A percentile compares a stretch with the other conserved stretches of the same genome.
Conservation (phyloP, 2,113 vertebrate species). For the Abramis brama region DNA sequence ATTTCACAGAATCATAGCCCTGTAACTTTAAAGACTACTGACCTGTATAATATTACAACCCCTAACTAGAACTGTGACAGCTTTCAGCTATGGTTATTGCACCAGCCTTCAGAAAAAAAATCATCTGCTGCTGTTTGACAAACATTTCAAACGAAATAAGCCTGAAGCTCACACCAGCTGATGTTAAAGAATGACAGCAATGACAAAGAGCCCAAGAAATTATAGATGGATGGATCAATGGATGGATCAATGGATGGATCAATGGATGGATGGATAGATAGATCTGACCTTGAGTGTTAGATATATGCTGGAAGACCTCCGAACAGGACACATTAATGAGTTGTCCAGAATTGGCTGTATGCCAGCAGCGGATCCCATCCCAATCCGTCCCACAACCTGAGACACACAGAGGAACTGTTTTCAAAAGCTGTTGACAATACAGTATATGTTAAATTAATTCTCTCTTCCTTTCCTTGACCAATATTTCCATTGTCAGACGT, state of each 20-base stretch:
- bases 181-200: neutral
- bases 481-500: neutral
- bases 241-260: fast-evolving
- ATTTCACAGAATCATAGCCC: neutral
- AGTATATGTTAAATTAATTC: neutral
- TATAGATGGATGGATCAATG: neutral
- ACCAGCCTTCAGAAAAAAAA: neutral
- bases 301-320: constrained; percentile 75
- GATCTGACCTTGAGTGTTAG: constrained; percentile 73
- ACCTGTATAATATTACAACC: constrained; percentile 8
- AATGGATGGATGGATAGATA: neutral
- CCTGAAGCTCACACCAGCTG: neutral
- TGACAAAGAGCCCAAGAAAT: neutral
- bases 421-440: neutral
- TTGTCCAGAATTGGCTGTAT: constrained; percentile 69
- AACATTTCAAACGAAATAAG: constrained; percentile 3
- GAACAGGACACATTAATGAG: constrained; percentile 76
- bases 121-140: neutral
- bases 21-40: neutral
- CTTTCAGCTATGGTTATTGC: constrained; percentile 6
- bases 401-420: constrained; percentile 31
- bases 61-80: constrained; percentile 17
- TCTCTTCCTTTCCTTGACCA: neutral
- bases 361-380: constrained; percentile 79
- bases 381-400: constrained; percentile 76